Evolutionary conservation across 2,888 invertebrate genomes (phyloP).

Genomic region (Noctua comes): DNA sequence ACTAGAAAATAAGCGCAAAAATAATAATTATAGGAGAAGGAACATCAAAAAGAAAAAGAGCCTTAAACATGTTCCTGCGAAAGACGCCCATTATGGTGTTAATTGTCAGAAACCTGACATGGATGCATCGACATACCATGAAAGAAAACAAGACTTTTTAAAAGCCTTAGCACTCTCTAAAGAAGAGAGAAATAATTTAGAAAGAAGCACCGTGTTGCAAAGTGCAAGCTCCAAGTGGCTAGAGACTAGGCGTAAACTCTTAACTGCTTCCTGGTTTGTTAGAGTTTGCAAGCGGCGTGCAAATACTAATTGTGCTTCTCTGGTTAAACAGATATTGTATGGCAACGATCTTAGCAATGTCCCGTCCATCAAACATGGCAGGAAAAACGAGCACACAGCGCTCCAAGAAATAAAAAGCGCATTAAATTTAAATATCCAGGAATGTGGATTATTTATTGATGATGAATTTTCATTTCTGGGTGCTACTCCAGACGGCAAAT

Average conservation of each 20-base stretch:
- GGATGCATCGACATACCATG: not conserved
- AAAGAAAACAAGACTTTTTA: not conserved
- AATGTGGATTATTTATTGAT: too few species aligned
- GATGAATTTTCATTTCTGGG: too few species aligned
- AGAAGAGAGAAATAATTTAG: not conserved
- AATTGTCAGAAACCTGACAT: slow-evolving; percentile 1
- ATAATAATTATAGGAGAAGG: not conserved
- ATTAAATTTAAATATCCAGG: too few species aligned
- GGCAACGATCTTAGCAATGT: too few species aligned
- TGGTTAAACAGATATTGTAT: too few species aligned
- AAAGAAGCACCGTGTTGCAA: not conserved
- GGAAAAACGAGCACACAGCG: too few species aligned
- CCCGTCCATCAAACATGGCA: too few species aligned
- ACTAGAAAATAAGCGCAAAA: not conserved
- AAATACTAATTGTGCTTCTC: too few species aligned
- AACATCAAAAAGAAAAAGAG: not conserved
- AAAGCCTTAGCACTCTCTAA: not conserved
- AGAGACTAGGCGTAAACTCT: not conserved
- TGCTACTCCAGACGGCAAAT: too few species aligned
- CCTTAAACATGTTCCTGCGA: not conserved
- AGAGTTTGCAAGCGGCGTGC: too few species aligned
- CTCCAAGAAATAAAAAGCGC: too few species aligned
- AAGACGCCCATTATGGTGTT: not conserved
- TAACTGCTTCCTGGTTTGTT: not conserved
- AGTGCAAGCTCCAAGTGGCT: slow-evolving; percentile 1